Conservation (phyloP, 2,888 invertebrate genomes). For the Crioceris asparagi region DNA sequence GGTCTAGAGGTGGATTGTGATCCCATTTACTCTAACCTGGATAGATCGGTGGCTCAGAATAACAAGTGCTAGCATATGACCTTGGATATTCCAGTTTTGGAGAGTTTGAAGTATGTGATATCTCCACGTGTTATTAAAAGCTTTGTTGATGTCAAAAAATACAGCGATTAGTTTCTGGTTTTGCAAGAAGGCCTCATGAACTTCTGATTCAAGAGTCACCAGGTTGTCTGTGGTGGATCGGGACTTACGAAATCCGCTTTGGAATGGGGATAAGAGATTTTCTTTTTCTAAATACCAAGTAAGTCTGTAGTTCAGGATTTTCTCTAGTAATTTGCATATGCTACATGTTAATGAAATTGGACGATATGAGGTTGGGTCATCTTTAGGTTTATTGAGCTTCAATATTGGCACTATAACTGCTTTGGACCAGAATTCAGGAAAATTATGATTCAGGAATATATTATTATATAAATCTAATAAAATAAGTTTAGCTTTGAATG, state of each 20-base stretch:
- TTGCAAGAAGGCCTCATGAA: neutral
- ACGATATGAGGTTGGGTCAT: slow-evolving; percentile 4
- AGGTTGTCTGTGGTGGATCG: slow-evolving; percentile 3
- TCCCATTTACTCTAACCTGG: too few species aligned
- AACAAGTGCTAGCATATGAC: too few species aligned
- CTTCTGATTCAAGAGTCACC: slow-evolving; percentile 1
- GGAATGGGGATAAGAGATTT: neutral
- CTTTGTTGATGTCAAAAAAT: too few species aligned
- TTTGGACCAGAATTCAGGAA: slow-evolving; percentile 1
- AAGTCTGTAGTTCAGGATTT: slow-evolving; percentile 5
- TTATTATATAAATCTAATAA: slow-evolving; percentile 5
- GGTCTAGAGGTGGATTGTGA: too few species aligned
- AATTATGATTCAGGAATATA: neutral
- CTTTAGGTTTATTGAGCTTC: slow-evolving; percentile 4
- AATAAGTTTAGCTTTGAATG: neutral
- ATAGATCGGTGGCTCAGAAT: too few species aligned
- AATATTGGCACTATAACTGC: slow-evolving; percentile 4
- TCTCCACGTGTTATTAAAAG: too few species aligned
- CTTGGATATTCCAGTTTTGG: too few species aligned
- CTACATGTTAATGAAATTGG: slow-evolving; percentile 5
- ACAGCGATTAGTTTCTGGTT: neutral
- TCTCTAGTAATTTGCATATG: slow-evolving; percentile 3
- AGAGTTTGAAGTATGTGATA: too few species aligned
- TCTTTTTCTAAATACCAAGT: neutral
- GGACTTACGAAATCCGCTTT: slow-evolving; percentile 3